Percentiles rank a stretch among this genome's conserved stretches.
These are phyloP conservation scores for Oxygymnocypris stewartii DNA, from an alignment of 2,113 vertebrate species.

Conservation along the genomic window DNA sequence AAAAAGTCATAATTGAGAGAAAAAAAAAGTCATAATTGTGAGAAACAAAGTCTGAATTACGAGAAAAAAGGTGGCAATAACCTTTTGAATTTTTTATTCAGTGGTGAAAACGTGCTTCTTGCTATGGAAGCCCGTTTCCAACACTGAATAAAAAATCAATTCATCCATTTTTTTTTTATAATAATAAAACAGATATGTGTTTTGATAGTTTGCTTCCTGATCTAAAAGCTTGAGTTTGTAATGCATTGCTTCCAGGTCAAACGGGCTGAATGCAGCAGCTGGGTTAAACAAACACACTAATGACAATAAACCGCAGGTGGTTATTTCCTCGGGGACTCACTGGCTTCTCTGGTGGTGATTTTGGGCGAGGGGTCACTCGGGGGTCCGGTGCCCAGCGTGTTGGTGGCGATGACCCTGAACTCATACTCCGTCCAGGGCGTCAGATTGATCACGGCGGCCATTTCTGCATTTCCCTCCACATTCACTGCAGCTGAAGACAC, in stretches of 20 bases:
- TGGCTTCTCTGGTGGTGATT: constrained; percentile 83
- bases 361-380: constrained; percentile 85
- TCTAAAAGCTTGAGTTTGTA: neutral
- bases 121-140: no score
- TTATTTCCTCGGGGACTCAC: constrained; percentile 63
- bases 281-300: no score
- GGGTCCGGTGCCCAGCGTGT: constrained; percentile 89
- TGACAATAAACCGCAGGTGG: no score
- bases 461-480: constrained; percentile 92
- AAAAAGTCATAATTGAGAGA: no score
- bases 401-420: constrained; percentile 91
- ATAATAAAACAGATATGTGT: neutral
- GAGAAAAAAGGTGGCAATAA: no score
- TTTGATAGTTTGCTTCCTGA: neutral
- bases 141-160: no score
- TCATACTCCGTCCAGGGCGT: constrained; percentile 97
- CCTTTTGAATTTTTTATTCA: no score
- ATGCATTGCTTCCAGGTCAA: neutral
- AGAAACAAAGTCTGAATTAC: no score
- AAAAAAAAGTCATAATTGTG: no score
- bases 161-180: no score
- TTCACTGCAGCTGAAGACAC: constrained; percentile 78
- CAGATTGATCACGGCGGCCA: constrained; percentile 85
- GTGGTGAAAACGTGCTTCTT: no score
- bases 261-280: neutral